Percentiles rank a stretch among this genome's conserved stretches.
phyloP scores from a whole-genome alignment of 2,113 vertebrate genomes.

The Balaenoptera acutorostrata region DNA sequence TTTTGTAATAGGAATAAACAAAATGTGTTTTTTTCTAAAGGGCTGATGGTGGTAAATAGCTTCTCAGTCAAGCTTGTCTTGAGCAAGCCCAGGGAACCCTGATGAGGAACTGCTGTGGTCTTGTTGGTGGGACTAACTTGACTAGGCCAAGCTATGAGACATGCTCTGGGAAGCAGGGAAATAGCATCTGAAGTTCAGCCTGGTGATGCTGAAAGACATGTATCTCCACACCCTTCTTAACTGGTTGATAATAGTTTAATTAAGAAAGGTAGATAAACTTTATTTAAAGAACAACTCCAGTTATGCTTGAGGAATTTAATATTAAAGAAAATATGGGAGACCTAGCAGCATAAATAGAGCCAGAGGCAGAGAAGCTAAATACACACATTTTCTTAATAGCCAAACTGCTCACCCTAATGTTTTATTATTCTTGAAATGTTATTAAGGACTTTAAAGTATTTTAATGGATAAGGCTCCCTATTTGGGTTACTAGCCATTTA shows the following conservation, averaged over 20 bases:
- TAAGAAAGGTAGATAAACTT: slow-evolving; percentile 2
- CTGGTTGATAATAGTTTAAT: slow-evolving; percentile 4
- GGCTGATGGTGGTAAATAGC: not conserved
- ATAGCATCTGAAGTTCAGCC: not conserved
- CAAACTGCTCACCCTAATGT: not conserved
- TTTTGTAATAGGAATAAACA: slow-evolving; percentile 8
- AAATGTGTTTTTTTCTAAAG: not conserved
- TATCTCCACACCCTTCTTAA: not conserved
- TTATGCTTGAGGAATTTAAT: slow-evolving; percentile 17
- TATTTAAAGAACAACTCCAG: not conserved
- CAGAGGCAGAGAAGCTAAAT: not conserved
- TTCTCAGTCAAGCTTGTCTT: not conserved
- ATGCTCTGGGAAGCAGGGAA: not conserved
- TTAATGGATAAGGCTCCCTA: not conserved
- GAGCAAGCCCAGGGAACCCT: not conserved
- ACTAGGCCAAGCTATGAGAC: not conserved
- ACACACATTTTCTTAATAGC: not conserved
- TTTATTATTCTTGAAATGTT: not conserved
- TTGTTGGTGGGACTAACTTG: not conserved
- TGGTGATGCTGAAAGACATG: not conserved
- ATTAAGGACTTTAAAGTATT: not conserved
- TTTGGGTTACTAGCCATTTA: not conserved
- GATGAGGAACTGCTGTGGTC: not conserved
- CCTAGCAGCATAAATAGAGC: not conserved
- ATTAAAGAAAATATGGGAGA: slow-evolving; percentile 5